phyloP scores from a whole-genome alignment of 2,113 vertebrate genomes.

The Oreochromis spilurus region DNA sequence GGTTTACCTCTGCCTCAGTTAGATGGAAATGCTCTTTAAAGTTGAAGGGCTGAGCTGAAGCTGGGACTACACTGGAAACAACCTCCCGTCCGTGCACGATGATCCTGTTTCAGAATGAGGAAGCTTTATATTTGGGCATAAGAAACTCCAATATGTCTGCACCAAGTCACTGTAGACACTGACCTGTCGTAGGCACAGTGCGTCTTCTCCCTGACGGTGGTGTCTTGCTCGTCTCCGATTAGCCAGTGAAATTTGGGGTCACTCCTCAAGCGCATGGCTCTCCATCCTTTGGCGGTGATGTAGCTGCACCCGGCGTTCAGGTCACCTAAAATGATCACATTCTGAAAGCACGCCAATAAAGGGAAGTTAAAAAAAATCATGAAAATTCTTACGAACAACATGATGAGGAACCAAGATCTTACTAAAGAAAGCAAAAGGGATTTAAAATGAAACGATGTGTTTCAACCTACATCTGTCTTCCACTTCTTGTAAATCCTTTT shows the following conservation, averaged over 20 bases:
- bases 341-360: constrained; percentile 50
- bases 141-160: fast-evolving
- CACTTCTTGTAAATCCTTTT: constrained; percentile 68
- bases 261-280: constrained; percentile 68
- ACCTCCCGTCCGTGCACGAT: constrained; percentile 77
- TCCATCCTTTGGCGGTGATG: constrained; percentile 74
- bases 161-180: not conserved
- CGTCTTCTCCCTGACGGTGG: constrained; percentile 76
- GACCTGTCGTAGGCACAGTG: constrained; percentile 82
- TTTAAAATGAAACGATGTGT: not conserved
- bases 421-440: not conserved
- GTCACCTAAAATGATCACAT: constrained; percentile 81
- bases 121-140: fast-evolving
- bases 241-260: constrained; percentile 78
- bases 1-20: constrained; percentile 70
- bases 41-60: constrained; percentile 78
- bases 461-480: constrained; percentile 68
- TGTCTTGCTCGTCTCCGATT: constrained; percentile 81
- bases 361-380: not conserved
- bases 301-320: constrained; percentile 85
- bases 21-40: constrained; percentile 76
- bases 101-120: constrained; percentile 66
- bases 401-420: fast-evolving
- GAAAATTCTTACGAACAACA: not conserved
- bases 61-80: constrained; percentile 63